A percentile compares a stretch with the other conserved stretches of the same genome.
Conservation (phyloP, 2,888 invertebrate genomes). For the Beris chalybata region DNA sequence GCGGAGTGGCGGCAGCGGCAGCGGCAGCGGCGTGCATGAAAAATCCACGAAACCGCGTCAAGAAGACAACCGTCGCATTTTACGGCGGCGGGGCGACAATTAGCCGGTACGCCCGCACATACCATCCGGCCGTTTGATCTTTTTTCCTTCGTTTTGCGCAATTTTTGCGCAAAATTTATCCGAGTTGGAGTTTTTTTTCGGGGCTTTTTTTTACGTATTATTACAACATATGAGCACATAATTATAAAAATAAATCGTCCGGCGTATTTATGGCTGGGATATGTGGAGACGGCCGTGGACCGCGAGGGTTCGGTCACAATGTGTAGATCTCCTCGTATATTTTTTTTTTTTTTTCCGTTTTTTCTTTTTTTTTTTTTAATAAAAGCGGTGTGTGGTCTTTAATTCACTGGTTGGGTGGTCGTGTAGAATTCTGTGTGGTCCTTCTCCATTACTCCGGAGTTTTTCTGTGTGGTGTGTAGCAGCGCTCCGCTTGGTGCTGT, state of each 20-base stretch:
- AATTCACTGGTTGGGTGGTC: conserved; percentile 44
- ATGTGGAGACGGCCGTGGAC: conserved; percentile 9
- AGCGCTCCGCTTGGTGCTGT: conserved; percentile 14
- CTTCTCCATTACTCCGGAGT: conserved; percentile 43
- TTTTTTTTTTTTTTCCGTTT: conserved; percentile 36
- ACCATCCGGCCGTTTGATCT: no score
- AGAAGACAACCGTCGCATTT: no score
- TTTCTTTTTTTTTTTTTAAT: conserved; percentile 39
- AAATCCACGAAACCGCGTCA: no score
- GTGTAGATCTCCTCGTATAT: conserved; percentile 34
- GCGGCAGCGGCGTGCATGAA: no score
- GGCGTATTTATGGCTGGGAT: background rate
- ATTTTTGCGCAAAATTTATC: no score
- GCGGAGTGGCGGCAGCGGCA: no score
- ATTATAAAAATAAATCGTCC: conserved; percentile 30
- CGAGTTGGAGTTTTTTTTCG: background rate
- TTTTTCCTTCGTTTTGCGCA: no score
- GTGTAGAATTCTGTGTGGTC: conserved; percentile 45
- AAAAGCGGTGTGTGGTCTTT: conserved; percentile 44
- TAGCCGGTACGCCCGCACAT: no score
- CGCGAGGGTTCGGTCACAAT: conserved; percentile 36
- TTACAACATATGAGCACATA: conserved; percentile 29
- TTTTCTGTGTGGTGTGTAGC: conserved; percentile 39
- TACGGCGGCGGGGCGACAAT: no score
- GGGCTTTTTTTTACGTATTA: conserved; percentile 26